Conservation (phyloP, 2,797 vertebrate genomes). For the Microcaecilia unicolor region DNA sequence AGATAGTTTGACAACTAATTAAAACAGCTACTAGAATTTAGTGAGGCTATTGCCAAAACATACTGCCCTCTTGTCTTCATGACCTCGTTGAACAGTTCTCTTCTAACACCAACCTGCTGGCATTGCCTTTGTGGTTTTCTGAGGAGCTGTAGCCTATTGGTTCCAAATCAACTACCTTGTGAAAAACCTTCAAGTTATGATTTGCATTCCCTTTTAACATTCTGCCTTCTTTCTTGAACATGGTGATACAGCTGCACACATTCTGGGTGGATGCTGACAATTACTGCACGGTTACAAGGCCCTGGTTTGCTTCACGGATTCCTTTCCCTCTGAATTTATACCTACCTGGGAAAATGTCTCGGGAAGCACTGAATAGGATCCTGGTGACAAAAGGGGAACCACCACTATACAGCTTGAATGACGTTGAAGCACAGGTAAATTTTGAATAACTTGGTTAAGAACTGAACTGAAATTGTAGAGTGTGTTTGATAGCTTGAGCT, state of each 20-base stretch:
- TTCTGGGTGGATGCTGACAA: slow-evolving; percentile 97
- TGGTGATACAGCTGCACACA: slow-evolving; percentile 76
- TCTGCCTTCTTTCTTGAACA: background rate
- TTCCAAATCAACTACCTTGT: too few relatives aligned
- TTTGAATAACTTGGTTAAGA: too few relatives aligned
- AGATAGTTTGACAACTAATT: too few relatives aligned
- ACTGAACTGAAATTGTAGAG: background rate
- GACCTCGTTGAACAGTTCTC: too few relatives aligned
- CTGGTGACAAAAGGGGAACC: slow-evolving; percentile 80
- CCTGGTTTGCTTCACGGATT: slow-evolving; percentile 90
- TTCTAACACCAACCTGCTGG: too few relatives aligned
- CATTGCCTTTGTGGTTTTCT: too few relatives aligned
- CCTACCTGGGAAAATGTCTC: slow-evolving; percentile 74
- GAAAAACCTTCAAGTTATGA: background rate
- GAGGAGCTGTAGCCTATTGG: too few relatives aligned
- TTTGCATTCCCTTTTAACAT: background rate
- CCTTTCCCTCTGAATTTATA: slow-evolving; percentile 85
- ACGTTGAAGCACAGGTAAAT: slow-evolving; percentile 86
- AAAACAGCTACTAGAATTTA: too few relatives aligned
- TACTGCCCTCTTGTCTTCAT: too few relatives aligned
- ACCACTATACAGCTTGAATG: slow-evolving; percentile 71
- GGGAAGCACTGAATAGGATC: slow-evolving; percentile 75
- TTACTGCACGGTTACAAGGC: slow-evolving; percentile 82
- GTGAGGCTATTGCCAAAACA: too few relatives aligned
- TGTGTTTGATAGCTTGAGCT: background rate